These are phyloP conservation scores for Knipowitschia caucasica DNA, from an alignment of 2,797 vertebrate genomes.

Conservation along the genomic window DNA sequence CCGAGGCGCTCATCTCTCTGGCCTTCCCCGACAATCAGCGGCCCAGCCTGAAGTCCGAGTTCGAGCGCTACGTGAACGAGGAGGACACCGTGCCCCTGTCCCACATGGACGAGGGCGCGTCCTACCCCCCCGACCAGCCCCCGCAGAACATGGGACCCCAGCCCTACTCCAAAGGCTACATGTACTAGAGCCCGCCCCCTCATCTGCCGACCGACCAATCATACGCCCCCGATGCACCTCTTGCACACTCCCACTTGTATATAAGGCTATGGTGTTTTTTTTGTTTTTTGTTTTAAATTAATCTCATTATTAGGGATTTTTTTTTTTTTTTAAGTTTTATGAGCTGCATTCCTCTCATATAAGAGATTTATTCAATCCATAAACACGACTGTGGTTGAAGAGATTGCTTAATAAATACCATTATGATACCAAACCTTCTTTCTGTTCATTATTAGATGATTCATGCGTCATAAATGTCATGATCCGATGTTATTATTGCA, in stretches of 20 bases:
- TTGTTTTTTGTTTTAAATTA: constrained; percentile 81
- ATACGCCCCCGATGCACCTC: constrained; percentile 67
- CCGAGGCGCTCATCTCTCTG: constrained; percentile 91
- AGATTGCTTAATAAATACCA: constrained; percentile 81
- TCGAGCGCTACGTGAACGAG: constrained; percentile 88
- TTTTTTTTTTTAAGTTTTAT: constrained; percentile 71
- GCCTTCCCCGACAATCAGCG: constrained; percentile 94
- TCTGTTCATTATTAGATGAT: constrained; percentile 1
- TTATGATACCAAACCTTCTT: constrained; percentile 67
- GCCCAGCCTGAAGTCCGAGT: constrained; percentile 85
- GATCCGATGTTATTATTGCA: neutral
- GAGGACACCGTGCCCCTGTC: constrained; percentile 94
- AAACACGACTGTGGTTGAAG: constrained; percentile 77
- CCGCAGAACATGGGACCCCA: constrained; percentile 80
- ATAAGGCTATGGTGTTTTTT: constrained; percentile 80
- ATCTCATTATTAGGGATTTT: constrained; percentile 74
- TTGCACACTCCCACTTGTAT: constrained; percentile 83
- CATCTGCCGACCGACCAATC: constrained; percentile 46
- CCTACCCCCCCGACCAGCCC: constrained; percentile 79
- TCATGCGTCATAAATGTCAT: neutral
- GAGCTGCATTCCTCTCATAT: constrained; percentile 76
- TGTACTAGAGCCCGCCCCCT: constrained; percentile 76
- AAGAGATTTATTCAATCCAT: constrained; percentile 72
- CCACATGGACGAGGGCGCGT: constrained; percentile 84
- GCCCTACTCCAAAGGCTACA: constrained; percentile 90